Evolutionary conservation across 2,888 invertebrate genomes (phyloP).

Genomic region (Actias luna): DNA sequence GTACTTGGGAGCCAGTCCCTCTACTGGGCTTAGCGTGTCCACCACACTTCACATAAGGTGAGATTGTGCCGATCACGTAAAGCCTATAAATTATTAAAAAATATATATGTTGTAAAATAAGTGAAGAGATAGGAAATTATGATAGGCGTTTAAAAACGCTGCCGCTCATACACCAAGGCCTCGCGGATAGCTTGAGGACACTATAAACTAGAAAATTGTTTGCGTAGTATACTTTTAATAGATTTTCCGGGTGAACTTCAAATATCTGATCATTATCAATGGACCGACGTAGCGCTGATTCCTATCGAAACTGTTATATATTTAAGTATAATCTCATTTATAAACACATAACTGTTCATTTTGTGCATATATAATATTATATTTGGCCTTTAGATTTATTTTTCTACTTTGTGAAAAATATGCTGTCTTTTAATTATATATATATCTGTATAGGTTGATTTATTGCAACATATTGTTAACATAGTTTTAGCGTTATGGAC

Average conservation of each 20-base stretch:
- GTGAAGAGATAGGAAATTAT: too few relatives aligned
- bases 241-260: constrained; percentile 63
- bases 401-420: not conserved
- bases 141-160: constrained; percentile 41
- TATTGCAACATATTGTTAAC: too few relatives aligned
- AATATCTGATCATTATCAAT: constrained; percentile 38
- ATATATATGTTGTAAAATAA: not conserved
- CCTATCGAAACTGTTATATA: constrained; percentile 11
- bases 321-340: not conserved
- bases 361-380: not conserved
- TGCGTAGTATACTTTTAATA: constrained; percentile 60
- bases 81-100: too few relatives aligned
- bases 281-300: constrained; percentile 16
- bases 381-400: not conserved
- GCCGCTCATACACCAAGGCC: constrained; percentile 34
- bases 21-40: too few relatives aligned
- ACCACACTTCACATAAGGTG: too few relatives aligned
- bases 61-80: too few relatives aligned
- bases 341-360: not conserved
- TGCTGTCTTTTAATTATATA: too few relatives aligned
- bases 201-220: constrained; percentile 51
- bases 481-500: too few relatives aligned
- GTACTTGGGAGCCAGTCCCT: too few relatives aligned
- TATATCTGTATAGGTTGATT: too few relatives aligned
- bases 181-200: constrained; percentile 40